Conservation (phyloP, 2,888 invertebrate genomes). For the Tinea pellionella region DNA sequence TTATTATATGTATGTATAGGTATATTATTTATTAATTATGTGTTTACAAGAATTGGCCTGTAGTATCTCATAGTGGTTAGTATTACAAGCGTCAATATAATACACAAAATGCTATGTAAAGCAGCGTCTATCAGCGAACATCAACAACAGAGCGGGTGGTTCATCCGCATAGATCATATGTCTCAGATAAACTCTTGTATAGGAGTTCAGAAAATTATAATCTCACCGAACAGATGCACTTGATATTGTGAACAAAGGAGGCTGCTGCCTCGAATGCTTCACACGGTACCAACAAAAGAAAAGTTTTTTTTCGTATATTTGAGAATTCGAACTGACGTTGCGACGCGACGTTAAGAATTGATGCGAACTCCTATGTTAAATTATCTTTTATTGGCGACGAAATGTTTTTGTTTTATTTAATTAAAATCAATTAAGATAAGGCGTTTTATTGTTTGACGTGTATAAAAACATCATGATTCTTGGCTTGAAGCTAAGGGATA, state of each 20-base stretch:
- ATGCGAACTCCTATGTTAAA: constrained; percentile 7
- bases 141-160: not conserved
- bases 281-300: constrained; percentile 54
- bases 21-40: no score
- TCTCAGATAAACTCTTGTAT: constrained; percentile 22
- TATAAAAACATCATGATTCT: no score
- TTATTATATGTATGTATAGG: no score
- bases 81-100: not conserved
- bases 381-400: not conserved
- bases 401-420: not conserved
- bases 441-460: not conserved
- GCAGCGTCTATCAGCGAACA: not conserved
- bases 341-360: not conserved
- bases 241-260: constrained; percentile 40
- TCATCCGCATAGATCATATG: constrained; percentile 18
- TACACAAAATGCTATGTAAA: not conserved
- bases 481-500: no score
- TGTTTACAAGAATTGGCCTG: no score
- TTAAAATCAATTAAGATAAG: no score
- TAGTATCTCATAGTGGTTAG: not conserved
- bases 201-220: constrained; percentile 38
- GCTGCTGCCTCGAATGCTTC: constrained; percentile 34
- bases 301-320: constrained; percentile 32
- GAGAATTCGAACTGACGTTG: not conserved
- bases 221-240: constrained; percentile 50